phyloP scores from a whole-genome alignment of 1,140 invertebrate genomes.

The Mesaphorura yosii region DNA sequence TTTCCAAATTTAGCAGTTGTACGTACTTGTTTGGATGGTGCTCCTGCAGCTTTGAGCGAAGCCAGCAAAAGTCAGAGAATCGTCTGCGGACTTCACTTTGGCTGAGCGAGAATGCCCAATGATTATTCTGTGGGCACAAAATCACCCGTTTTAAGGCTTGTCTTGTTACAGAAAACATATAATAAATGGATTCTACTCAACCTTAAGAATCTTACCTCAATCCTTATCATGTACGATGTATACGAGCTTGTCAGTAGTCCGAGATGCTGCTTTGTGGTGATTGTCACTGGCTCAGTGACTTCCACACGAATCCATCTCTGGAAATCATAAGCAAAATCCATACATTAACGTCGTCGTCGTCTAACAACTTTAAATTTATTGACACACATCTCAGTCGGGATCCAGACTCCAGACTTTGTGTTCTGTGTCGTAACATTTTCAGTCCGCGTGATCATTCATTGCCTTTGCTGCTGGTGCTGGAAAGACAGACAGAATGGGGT shows the following conservation, averaged over 20 bases:
- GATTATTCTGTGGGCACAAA: constrained; percentile 13
- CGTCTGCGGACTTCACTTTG: constrained; percentile 12
- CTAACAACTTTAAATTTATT: background rate
- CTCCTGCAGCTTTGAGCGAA: constrained; percentile 15
- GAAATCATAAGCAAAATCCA: constrained; percentile 2
- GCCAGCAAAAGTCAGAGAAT: constrained; percentile 27
- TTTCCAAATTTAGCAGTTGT: background rate
- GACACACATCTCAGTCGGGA: background rate
- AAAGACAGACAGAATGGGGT: too few species aligned
- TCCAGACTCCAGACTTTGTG: background rate
- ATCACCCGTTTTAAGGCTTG: background rate
- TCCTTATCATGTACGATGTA: constrained; percentile 14
- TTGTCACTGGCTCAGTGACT: constrained; percentile 20
- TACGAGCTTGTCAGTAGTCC: constrained; percentile 9
- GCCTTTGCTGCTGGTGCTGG: too few species aligned
- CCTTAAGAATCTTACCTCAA: constrained; percentile 12
- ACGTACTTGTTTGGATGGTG: constrained; percentile 31
- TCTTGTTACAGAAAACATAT: background rate
- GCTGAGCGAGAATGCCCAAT: constrained; percentile 14
- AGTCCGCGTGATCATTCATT: background rate
- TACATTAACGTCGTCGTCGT: too few species aligned
- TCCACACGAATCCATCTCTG: constrained; percentile 15
- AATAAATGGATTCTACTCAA: background rate
- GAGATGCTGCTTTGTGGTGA: constrained; percentile 14
- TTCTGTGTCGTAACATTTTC: too few species aligned